Conservation (phyloP, 1,140 invertebrate species). For the Drosophila nigrodunni region DNA sequence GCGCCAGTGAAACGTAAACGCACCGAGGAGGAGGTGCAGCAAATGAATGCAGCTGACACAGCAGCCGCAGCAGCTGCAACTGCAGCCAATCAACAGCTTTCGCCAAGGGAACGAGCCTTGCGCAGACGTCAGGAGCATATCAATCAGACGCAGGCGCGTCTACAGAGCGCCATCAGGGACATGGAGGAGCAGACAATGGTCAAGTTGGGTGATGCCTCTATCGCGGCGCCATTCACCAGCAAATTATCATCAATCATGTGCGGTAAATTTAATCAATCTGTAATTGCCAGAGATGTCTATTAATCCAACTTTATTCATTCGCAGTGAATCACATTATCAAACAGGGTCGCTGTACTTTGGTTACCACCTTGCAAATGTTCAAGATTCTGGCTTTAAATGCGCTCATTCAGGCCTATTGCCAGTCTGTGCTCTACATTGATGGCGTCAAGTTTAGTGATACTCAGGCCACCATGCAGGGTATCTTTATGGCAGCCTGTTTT, state of each 20-base stretch:
- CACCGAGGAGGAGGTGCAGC: constrained; percentile 68
- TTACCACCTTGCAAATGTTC: constrained; percentile 99
- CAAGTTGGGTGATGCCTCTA: constrained; percentile 98
- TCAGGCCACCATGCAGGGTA: constrained; percentile 97
- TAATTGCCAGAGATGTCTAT: neutral
- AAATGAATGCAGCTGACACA: constrained; percentile 45
- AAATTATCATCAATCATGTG: constrained; percentile 98
- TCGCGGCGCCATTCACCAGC: constrained; percentile 99
- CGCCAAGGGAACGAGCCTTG: constrained; percentile 78
- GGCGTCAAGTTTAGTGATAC: constrained; percentile 99
- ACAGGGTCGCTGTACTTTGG: constrained; percentile 98
- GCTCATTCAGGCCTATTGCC: constrained; percentile 98
- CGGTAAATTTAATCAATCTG: constrained; percentile 83
- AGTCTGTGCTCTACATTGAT: constrained; percentile 99
- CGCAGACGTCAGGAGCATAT: constrained; percentile 77
- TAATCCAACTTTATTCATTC: constrained; percentile 67
- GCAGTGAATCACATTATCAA: constrained; percentile 99
- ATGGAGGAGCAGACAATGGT: constrained; percentile 96
- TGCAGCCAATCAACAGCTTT: constrained; percentile 60
- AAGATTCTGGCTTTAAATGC: constrained; percentile 99
- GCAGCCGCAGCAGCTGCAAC: constrained; percentile 45
- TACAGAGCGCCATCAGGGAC: constrained; percentile 90
- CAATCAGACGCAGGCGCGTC: constrained; percentile 82
- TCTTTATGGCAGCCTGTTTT: constrained; percentile 97
- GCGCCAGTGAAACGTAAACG: constrained; percentile 88